Evolutionary conservation across 2,888 invertebrate genomes (phyloP), one percentile per base, ranked within the genome.

Genomic region (Heteropelma amictum): DNA sequence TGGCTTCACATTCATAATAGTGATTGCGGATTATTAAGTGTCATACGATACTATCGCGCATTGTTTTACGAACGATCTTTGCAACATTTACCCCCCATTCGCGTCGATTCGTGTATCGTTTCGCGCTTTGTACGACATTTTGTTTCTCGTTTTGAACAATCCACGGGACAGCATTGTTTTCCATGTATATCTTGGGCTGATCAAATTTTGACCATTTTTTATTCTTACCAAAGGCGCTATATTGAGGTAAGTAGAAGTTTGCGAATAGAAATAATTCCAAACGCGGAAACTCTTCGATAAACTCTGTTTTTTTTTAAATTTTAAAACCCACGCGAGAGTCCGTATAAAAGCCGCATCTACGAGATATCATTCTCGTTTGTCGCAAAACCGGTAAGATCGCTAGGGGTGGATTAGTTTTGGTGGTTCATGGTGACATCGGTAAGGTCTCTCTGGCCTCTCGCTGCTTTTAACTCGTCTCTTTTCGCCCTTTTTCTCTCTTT

Each of bases 321-420:
- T n/a, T n/a, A n/a, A n/a, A n/a, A 60, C 14, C n/a, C 1, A n/a
- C 8, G 8, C n/a, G 21, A 26, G 40, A 64, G 28, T 51, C 64
- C 35, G 8, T 51, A 64, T 40, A 30, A 51, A 64, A 64, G 40
- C 64, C 21, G 21, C 10, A 33, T 72, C 72, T 53, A 53, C 19
- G 35, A 45, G 58, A 60, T 65, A 69, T 65, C 42, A 35, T 26
- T 72, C 65, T 72, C 71, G 58, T 65, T 64, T 56, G 30, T 71
- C 49, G 64, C 58, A 64, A 38, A 26, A 19, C 28, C 40, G 7
- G 40, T 8, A 56, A 58, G 60, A 65, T 58, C 65, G 58, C 47
- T 47, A 51, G 28, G 30, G 47, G 21, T 30, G 45, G n/a, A n/a
- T n/a, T n/a, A n/a, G n/a, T n/a, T 53, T 63, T 23, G 23, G 47